Percentiles rank a stretch among this genome's conserved stretches.
These are phyloP conservation scores for Melikaiella ostensackeni DNA, from an alignment of 2,888 invertebrate species.

Conservation along the genomic window DNA sequence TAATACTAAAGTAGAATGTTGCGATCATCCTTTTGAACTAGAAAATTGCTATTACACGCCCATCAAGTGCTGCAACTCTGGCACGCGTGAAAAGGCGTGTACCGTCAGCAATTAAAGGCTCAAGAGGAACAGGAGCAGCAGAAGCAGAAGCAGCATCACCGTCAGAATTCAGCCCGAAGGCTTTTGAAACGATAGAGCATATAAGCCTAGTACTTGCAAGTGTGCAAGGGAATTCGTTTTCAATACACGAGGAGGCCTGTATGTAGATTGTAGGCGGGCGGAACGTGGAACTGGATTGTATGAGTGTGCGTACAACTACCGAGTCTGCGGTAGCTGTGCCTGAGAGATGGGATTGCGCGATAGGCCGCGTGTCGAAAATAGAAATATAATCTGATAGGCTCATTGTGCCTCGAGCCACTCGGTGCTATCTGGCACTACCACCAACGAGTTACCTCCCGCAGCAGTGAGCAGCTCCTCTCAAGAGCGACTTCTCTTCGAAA, in stretches of 20 bases:
- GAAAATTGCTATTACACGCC: too few species aligned
- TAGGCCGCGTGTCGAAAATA: conserved; percentile 77
- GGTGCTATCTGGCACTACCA: conserved; percentile 70
- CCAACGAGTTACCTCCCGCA: conserved; percentile 64
- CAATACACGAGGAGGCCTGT: conserved; percentile 21
- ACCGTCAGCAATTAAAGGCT: conserved; percentile 21
- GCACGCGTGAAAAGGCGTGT: conserved; percentile 21
- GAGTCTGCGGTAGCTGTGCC: conserved; percentile 67
- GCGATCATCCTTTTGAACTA: too few species aligned
- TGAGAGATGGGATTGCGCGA: conserved; percentile 74
- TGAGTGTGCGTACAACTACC: conserved; percentile 48
- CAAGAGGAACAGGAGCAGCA: conserved; percentile 44
- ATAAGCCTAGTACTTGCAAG: conserved; percentile 21
- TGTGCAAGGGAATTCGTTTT: conserved; percentile 35
- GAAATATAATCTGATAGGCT: conserved; percentile 77
- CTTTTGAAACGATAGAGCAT: conserved; percentile 24
- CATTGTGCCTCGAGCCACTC: conserved; percentile 75
- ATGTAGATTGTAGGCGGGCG: conserved; percentile 42
- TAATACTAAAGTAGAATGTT: too few species aligned
- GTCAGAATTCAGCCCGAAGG: conserved; percentile 52
- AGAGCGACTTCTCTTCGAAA: conserved; percentile 36
- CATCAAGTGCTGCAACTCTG: not conserved
- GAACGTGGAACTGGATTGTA: conserved; percentile 18
- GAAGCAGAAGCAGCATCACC: conserved; percentile 52
- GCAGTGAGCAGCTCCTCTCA: conserved; percentile 49